Conservation (phyloP, 2,797 vertebrate genomes). For the Halcyon smyrnensis region DNA sequence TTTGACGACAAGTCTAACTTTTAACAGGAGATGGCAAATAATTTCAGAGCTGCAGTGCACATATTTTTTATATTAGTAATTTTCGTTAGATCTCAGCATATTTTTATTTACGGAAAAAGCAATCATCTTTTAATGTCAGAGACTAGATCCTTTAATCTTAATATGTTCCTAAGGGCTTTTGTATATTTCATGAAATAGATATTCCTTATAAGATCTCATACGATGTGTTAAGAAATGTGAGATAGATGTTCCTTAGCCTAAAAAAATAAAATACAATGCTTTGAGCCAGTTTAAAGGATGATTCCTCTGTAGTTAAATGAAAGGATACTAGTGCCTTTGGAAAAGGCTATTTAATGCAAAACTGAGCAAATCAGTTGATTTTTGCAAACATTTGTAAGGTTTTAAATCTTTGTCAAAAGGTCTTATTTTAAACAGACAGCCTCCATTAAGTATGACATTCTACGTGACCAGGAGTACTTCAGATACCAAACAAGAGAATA, state of each 20-base stretch:
- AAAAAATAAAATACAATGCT: background rate
- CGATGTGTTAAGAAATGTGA: background rate
- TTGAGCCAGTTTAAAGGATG: background rate
- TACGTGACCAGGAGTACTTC: background rate
- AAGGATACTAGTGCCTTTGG: background rate
- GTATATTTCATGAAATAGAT: background rate
- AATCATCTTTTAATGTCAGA: background rate
- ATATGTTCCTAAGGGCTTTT: background rate
- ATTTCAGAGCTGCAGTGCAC: background rate
- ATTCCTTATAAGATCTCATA: background rate
- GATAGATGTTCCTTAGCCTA: background rate
- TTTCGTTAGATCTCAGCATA: background rate
- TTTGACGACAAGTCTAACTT: background rate
- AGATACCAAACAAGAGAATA: background rate
- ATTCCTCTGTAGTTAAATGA: background rate
- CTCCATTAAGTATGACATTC: background rate
- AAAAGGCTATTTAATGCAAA: background rate
- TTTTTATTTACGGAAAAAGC: background rate
- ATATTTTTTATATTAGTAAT: background rate
- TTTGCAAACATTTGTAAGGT: background rate
- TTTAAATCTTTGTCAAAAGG: background rate
- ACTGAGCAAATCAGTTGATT: accelerated
- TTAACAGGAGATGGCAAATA: background rate
- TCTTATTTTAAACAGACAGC: background rate
- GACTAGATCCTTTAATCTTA: background rate